Conservation (phyloP, 2,113 vertebrate genomes). For the Aythya baeri region DNA sequence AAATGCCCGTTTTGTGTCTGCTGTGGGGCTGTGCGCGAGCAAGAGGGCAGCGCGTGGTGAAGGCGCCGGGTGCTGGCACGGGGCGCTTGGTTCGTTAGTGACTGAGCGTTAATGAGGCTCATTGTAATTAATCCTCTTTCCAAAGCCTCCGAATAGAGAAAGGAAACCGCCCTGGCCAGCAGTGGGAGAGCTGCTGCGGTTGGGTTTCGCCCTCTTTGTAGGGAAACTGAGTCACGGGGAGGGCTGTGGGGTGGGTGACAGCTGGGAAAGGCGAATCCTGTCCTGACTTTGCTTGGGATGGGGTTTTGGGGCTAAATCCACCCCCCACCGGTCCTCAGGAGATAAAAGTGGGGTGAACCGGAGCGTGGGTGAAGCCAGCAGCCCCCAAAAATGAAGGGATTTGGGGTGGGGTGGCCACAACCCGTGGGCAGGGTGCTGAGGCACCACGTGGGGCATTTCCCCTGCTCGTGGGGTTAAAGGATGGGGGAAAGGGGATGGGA, state of each 20-base stretch:
- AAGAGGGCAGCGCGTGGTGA: not conserved
- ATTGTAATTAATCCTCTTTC: not conserved
- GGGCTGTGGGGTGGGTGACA: fast-evolving
- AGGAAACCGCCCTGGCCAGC: not conserved
- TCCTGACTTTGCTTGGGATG: not conserved
- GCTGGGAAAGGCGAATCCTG: not conserved
- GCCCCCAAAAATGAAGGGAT: not conserved
- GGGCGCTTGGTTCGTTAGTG: not conserved
- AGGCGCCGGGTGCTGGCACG: not conserved
- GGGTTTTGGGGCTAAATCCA: not conserved
- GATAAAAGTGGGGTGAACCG: too few species aligned
- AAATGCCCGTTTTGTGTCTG: fast-evolving
- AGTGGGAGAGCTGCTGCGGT: not conserved
- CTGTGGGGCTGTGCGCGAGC: not conserved
- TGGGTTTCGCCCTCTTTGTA: not conserved
- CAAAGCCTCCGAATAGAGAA: fast-evolving
- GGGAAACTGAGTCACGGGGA: not conserved
- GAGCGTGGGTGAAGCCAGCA: not conserved
- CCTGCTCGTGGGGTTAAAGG: not conserved
- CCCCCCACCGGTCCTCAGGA: not conserved
- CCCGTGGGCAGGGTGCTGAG: not conserved
- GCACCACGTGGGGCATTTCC: fast-evolving
- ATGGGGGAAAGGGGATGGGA: not conserved
- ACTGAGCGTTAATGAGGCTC: fast-evolving
- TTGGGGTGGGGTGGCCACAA: not conserved